Conservation (phyloP, 2,113 vertebrate genomes). For the Mobula birostris region DNA sequence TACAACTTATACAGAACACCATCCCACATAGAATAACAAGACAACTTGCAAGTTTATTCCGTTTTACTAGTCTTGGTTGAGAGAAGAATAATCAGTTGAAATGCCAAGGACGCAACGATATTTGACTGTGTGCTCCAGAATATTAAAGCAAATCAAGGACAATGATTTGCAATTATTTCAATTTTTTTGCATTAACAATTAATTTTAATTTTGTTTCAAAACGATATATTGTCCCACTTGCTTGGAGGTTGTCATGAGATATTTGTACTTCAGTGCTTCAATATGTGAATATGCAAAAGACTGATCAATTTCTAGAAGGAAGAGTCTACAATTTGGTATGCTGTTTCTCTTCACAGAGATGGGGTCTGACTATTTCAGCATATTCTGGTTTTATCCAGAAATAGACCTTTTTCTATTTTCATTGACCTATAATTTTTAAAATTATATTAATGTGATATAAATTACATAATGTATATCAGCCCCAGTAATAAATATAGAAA, state of each 20-base stretch:
- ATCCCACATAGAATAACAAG: neutral
- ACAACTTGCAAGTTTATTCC: neutral
- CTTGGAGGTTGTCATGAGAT: neutral
- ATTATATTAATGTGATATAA: neutral
- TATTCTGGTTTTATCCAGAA: too few species aligned
- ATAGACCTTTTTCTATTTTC: neutral
- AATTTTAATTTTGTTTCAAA: neutral
- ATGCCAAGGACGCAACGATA: neutral
- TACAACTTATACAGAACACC: neutral
- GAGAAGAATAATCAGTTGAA: neutral
- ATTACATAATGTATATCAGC: neutral
- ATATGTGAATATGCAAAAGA: neutral
- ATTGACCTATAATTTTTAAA: neutral
- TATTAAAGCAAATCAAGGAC: neutral
- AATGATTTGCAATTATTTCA: neutral
- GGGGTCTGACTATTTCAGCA: too few species aligned
- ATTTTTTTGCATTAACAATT: neutral
- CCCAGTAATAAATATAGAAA: neutral
- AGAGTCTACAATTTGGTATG: too few species aligned
- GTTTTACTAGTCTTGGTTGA: neutral
- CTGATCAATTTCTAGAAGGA: neutral
- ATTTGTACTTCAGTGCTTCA: neutral
- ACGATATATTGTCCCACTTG: neutral
- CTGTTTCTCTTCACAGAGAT: too few species aligned
- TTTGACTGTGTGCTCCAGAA: neutral